Base-by-base conservation (phyloP, 2,888 invertebrate genomes). In the Dryocosmus kuriphilus region DNA sequence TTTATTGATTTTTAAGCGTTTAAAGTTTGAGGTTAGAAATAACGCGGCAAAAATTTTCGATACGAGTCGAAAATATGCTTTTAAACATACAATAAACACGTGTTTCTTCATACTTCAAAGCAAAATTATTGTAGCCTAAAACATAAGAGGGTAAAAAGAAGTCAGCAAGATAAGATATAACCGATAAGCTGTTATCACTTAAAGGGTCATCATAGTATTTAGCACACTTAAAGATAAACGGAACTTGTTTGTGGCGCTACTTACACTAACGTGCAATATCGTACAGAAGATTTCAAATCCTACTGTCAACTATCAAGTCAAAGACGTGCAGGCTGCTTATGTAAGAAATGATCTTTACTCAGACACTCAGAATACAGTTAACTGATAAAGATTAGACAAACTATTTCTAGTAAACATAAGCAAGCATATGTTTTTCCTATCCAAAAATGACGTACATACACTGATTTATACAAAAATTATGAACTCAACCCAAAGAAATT, bases 141-240 rank as follows among this genome's bases (percentile, higher is more conserved):
- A 30, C 24, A 67, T 22, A 41, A 30, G 85, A 83, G 85, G 85
- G 85, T 85, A 83, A 84, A 83, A 84, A 81, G 80, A 86, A 84
- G 86, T 87, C 85, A 83, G 76, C 78, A 75, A 83, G 86, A 86
- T 85, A 86, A 85, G 83, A 83, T 85, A 86, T 75, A 77, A 83
- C 71, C 81, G 87, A 87, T 87, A 87, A 80, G 83, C 79, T 63
- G 30, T 63, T 74, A 55, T 74, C 74, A 32, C 24, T 41, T 5
- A 27, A 24, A 41, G 27, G 67, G 67, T 67, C 81, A 80, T 57
- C 74, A 51, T 74, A 67, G 81, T 80, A 85, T 86, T 85, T 82
- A 80, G 85, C 81, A 82, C 84, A 80, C 80, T 75, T 78, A 71
- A 77, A 74, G 85, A 86, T 83, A 83, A 82, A 78, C 57, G 78